phyloP scores from a whole-genome alignment of 2,797 vertebrate species.

The Centropyge bicolor region DNA sequence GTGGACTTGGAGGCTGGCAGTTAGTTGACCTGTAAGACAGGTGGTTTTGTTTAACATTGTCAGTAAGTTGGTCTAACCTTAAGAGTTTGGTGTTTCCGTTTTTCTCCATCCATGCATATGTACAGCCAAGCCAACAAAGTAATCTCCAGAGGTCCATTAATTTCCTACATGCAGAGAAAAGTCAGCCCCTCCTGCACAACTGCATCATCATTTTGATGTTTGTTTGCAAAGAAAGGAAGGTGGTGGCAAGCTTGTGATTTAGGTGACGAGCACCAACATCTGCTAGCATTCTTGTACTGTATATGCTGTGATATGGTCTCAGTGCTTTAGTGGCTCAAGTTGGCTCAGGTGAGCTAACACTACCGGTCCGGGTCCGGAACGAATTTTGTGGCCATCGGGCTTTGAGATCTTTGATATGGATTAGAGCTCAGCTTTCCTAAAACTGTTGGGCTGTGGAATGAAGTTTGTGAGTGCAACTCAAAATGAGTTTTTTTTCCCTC shows the following conservation, averaged over 20 bases:
- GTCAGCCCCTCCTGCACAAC: slow-evolving; percentile 11
- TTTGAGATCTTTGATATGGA: slow-evolving; percentile 24
- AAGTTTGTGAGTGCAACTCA: slow-evolving; percentile 24
- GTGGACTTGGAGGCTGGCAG: slow-evolving; percentile 55
- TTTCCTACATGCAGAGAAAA: slow-evolving; percentile 23
- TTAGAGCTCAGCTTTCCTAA: slow-evolving; percentile 17
- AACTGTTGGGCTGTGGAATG: slow-evolving; percentile 19
- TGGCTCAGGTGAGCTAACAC: slow-evolving; percentile 18
- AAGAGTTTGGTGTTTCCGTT: slow-evolving; percentile 31
- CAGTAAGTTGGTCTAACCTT: slow-evolving; percentile 36
- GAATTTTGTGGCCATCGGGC: slow-evolving; percentile 21
- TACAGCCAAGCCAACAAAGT: slow-evolving; percentile 10
- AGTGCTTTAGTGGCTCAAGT: slow-evolving; percentile 27
- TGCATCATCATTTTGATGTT: slow-evolving; percentile 5
- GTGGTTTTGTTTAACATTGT: slow-evolving; percentile 49
- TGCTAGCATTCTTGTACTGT: slow-evolving; percentile 38
- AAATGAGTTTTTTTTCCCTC: slow-evolving; percentile 5
- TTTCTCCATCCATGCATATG: slow-evolving; percentile 7
- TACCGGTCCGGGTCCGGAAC: slow-evolving; percentile 3
- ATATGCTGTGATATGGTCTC: slow-evolving; percentile 18
- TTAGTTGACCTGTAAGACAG: slow-evolving; percentile 70
- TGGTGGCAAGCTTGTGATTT: slow-evolving; percentile 6
- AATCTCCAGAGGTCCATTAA: not conserved
- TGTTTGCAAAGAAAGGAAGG: not conserved
- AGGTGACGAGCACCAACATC: slow-evolving; percentile 6